Base-by-base conservation (phyloP, 2,888 invertebrate genomes). In the Spatulosminthurus flaviceps region DNA sequence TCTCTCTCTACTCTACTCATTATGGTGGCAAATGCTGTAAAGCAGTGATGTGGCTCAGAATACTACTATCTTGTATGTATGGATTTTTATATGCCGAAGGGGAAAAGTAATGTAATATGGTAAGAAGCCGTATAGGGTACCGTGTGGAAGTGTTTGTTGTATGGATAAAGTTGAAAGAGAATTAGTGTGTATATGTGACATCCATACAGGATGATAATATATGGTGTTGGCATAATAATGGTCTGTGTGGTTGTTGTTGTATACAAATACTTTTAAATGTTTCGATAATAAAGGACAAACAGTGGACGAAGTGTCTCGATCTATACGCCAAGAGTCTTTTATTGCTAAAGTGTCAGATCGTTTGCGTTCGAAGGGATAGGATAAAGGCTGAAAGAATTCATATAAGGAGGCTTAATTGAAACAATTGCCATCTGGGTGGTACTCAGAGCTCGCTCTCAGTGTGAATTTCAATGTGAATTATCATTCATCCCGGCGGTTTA, bases 381-480 rank as follows among this genome's bases (percentile, higher is more conserved):
- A 51, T 51, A 64, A 26, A 26, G 22, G 4, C 11, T 64, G 64
- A n/a, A 61, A 51, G 60, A 64, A 34, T 73, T 28, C 43, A 26
- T 73, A 43, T 51, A 74, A 61, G 61, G 34, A 64, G 64, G 26
- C 64, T 64, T 64, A 28, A 67, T 67, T 76, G 24, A 76, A 76
- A 66, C 75, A 76, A 66, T 67, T 66, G 42, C 66, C 51, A 67
- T 67, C 43, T 76, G 76, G 76, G 76, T 69, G 76, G 76, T 76
- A 43, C 67, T 67, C 22, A 42, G n/a, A n/a, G 34, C 64, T 64
- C 21, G 67, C 75, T 41, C 34, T 66, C 28, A 67, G 76, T 76
- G 76, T 76, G 76, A 76, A 66, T 76, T 69, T 76, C 26, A 67
- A 76, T 69, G 67, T 76, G 34, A 76, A 76, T 76, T 42, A 76